Conservation (phyloP, 2,113 vertebrate species). For the Myiozetetes cayanensis region DNA sequence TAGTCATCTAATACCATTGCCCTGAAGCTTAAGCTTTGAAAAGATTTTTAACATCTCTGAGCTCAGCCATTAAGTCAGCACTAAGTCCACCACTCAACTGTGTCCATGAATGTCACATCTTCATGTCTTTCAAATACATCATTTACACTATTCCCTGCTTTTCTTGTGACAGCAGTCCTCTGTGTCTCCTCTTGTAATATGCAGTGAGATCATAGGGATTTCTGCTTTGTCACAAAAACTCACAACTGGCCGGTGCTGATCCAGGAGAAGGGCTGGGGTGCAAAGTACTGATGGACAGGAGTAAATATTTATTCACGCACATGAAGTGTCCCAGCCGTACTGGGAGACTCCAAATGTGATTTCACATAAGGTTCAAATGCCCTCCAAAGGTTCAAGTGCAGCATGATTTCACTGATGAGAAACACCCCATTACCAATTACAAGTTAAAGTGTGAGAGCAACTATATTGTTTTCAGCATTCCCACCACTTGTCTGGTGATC, state of each 20-base stretch:
- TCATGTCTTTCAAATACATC: not conserved
- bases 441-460: not conserved
- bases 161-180: not conserved
- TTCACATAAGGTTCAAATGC: not conserved
- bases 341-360: not conserved
- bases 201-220: not conserved
- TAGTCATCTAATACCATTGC: not conserved
- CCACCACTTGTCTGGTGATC: accelerated
- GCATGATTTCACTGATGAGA: not conserved
- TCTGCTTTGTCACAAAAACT: not conserved
- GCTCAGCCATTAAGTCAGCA: not conserved
- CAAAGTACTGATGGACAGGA: not conserved
- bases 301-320: not conserved
- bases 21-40: not conserved
- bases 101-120: not conserved
- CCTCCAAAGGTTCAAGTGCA: not conserved
- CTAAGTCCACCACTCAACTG: not conserved
- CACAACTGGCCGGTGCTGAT: accelerated
- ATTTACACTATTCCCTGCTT: not conserved
- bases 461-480: not conserved
- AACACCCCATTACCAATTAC: not conserved
- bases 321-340: not conserved
- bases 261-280: not conserved
- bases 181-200: not conserved
- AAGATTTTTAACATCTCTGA: not conserved